Conservation (phyloP, 2,888 invertebrate genomes). For the Congeria kusceri region DNA sequence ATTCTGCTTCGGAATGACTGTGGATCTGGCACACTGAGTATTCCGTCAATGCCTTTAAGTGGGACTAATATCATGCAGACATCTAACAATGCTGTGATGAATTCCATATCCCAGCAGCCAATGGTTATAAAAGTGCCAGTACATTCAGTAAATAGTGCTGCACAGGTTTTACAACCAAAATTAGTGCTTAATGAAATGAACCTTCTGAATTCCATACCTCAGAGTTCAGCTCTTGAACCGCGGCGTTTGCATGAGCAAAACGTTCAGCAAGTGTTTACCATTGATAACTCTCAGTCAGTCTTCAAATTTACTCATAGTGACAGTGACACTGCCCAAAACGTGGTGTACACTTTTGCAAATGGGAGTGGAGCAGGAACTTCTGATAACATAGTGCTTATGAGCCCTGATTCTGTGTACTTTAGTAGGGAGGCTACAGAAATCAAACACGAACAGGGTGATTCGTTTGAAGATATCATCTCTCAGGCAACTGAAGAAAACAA, state of each 20-base stretch:
- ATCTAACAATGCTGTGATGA: conserved; percentile 1
- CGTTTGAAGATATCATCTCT: too few relatives aligned
- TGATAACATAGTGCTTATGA: background rate
- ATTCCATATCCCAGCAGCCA: conserved; percentile 21
- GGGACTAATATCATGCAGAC: conserved; percentile 28
- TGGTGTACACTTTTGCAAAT: conserved; percentile 35
- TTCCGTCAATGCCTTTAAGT: conserved; percentile 14
- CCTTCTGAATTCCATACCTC: conserved; percentile 26
- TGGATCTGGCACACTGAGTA: conserved; percentile 27
- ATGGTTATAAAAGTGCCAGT: conserved; percentile 21
- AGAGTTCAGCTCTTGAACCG: conserved; percentile 4
- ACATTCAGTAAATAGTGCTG: conserved; percentile 9
- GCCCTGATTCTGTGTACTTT: background rate
- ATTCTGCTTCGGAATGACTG: conserved; percentile 26
- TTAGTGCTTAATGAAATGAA: conserved; percentile 40
- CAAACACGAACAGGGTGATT: too few relatives aligned
- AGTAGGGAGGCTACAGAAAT: background rate
- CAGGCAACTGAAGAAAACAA: too few relatives aligned
- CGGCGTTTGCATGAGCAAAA: conserved; percentile 17
- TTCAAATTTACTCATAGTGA: conserved; percentile 2
- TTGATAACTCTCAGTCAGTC: background rate
- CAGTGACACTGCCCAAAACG: conserved; percentile 8
- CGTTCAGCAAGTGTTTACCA: conserved; percentile 11
- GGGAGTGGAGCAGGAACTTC: conserved; percentile 7
- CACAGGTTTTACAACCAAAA: conserved; percentile 30